These are phyloP conservation scores for Oryzaephilus surinamensis DNA, from an alignment of 1,140 invertebrate genomes.

Conservation along the genomic window DNA sequence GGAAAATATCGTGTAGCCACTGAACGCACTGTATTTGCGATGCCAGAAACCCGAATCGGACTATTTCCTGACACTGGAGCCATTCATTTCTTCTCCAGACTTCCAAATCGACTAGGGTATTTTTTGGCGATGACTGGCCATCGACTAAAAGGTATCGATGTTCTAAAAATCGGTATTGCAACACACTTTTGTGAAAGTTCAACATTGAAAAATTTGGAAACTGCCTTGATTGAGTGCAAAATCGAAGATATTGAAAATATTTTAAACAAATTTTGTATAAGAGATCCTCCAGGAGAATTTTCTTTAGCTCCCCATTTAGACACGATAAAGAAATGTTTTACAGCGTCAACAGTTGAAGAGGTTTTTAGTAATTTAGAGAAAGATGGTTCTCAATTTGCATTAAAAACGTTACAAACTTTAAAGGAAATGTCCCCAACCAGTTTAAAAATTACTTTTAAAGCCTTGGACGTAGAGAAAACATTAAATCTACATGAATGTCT, in stretches of 20 bases:
- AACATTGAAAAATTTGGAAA: constrained; percentile 56
- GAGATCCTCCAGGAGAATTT: constrained; percentile 52
- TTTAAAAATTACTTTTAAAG: constrained; percentile 76
- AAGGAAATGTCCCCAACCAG: constrained; percentile 87
- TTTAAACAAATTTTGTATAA: constrained; percentile 45
- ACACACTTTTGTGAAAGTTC: constrained; percentile 78
- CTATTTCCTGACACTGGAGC: constrained; percentile 96
- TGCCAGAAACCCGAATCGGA: constrained; percentile 95
- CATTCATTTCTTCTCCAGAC: constrained; percentile 77
- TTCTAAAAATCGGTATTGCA: constrained; percentile 81
- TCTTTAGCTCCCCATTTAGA: constrained; percentile 59
- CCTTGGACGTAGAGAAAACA: constrained; percentile 62
- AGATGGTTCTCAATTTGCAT: constrained; percentile 70
- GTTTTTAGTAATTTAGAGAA: constrained; percentile 66
- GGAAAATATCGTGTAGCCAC: constrained; percentile 87
- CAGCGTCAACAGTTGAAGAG: constrained; percentile 63
- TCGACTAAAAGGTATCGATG: constrained; percentile 74
- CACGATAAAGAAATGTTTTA: constrained; percentile 76
- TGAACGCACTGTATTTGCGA: constrained; percentile 93
- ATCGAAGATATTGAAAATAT: constrained; percentile 48
- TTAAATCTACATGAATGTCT: constrained; percentile 75
- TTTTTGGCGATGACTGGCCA: constrained; percentile 90
- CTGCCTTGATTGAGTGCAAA: constrained; percentile 50
- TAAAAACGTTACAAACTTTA: constrained; percentile 54
- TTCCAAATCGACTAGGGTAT: constrained; percentile 77